Evolutionary conservation across 2,797 vertebrate species (phyloP), one percentile per base, ranked within the genome.

Genomic region (Eulemur rubriventer): DNA sequence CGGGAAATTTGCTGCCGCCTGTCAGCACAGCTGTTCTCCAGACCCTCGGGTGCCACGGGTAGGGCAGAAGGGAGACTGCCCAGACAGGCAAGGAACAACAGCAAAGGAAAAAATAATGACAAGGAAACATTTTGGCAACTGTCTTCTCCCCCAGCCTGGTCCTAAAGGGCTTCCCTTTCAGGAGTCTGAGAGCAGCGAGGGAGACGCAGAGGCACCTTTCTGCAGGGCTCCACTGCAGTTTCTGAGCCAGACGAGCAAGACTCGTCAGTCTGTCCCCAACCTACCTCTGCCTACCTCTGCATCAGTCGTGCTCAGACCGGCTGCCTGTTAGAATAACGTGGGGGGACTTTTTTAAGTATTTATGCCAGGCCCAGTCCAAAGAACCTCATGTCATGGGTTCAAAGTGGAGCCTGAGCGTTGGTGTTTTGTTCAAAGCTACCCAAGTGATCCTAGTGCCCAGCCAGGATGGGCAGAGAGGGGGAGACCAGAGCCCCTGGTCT

Each of bases 1-100:
- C 89, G 70, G 70, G 50, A 94, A 93, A 73, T 67, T 65, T 93
- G 65, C 85, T 70, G 67, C 95, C 96, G 93, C 69, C 94, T 93
- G 92, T 69, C 41, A n/a, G 50, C 55, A 70, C 94, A 97, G 94
- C 91, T 97, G 97, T 22, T 96, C 3, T 18, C 38, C 7, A 43
- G 65, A 55, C 12, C 48, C 80, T 69, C 79, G 57, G 73, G 65
- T 92, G 14, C 88, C 14, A 0, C 9, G 76, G 76, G 50, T 52
- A 63, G 73, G 28, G 67, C 48, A 84, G 43, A 86, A 61, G 22
- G 14, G 17, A 7, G 48, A 38, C 65, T 14, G 7, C 41, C 26
- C 4, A 4, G 17, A 59, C 57, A 65, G 87, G 86, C 57, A 82
- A 76, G 20, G 28, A 95, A 20, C 41, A 72, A 41, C 20, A 87